A percentile compares a stretch with the other conserved stretches of the same genome.
Conservation (phyloP, 2,113 vertebrate species). For the Kryptolebias marmoratus region DNA sequence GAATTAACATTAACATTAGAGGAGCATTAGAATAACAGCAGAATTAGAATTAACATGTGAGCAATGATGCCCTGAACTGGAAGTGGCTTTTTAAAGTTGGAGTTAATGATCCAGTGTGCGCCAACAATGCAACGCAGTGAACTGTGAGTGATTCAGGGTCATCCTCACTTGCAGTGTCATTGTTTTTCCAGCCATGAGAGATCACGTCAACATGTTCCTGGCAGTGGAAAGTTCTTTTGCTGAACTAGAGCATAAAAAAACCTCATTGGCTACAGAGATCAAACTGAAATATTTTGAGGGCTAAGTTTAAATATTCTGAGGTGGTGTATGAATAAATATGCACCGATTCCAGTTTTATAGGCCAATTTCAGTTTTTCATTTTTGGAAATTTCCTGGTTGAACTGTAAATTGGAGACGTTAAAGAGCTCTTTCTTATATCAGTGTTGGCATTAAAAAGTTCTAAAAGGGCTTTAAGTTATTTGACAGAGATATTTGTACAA, state of each 20-base stretch:
- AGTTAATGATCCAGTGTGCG: neutral
- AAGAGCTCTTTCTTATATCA: too few species aligned
- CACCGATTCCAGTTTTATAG: too few species aligned
- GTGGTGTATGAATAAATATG: too few species aligned
- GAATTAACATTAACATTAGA: slow-evolving; percentile 5
- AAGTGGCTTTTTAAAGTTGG: slow-evolving; percentile 15
- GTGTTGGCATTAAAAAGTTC: too few species aligned
- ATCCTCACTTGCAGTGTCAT: slow-evolving; percentile 13
- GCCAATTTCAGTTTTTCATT: too few species aligned
- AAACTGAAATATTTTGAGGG: neutral
- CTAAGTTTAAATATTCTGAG: neutral
- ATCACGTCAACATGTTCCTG: slow-evolving; percentile 19
- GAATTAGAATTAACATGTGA: neutral
- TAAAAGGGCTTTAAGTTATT: too few species aligned
- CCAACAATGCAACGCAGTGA: slow-evolving; percentile 37
- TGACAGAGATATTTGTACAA: too few species aligned
- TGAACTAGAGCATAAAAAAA: neutral
- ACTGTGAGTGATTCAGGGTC: slow-evolving; percentile 30
- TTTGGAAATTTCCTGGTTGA: too few species aligned
- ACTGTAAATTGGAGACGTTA: too few species aligned
- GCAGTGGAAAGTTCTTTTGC: slow-evolving; percentile 22
- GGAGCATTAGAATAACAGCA: too few species aligned
- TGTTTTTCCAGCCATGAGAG: slow-evolving; percentile 10
- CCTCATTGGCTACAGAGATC: neutral
- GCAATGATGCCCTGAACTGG: neutral